phyloP scores from a whole-genome alignment of 2,888 invertebrate species.

The Nipponacmea schrenckii region DNA sequence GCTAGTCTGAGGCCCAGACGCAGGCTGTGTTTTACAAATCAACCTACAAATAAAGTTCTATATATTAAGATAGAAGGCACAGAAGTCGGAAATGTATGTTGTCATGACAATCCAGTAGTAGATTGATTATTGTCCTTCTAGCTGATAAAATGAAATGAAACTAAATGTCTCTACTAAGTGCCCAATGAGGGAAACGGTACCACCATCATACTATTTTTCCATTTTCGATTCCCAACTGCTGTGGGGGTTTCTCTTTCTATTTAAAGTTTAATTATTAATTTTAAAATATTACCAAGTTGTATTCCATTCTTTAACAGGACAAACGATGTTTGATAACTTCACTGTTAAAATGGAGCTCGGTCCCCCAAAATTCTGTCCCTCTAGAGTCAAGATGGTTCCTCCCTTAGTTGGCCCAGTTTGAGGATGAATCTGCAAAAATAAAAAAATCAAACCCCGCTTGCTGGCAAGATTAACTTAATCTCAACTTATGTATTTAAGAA shows the following conservation, averaged over 20 bases:
- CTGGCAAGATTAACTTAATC: no score
- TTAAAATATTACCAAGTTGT: conserved; percentile 16
- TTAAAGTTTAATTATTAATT: no score
- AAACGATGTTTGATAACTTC: conserved; percentile 20
- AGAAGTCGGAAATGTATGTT: no score
- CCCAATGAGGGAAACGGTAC: no score
- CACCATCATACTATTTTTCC: no score
- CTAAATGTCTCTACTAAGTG: no score
- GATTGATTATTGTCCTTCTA: no score
- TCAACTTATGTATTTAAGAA: no score
- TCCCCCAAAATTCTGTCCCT: conserved; percentile 29
- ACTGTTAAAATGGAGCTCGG: not conserved
- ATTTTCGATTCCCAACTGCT: no score
- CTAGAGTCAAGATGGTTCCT: conserved; percentile 30
- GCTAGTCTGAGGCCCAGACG: not conserved
- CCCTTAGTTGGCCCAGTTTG: conserved; percentile 31
- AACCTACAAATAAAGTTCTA: conserved; percentile 20
- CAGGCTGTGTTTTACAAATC: conserved; percentile 20
- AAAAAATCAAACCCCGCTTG: not conserved
- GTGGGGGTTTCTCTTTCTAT: no score
- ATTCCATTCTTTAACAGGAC: conserved; percentile 8
- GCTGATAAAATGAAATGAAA: no score
- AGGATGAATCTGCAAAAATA: conserved; percentile 27
- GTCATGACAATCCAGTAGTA: no score
- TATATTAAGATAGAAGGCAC: not conserved